Conservation (phyloP, 2,797 vertebrate genomes). For the Dendrocincla fuliginosa region DNA sequence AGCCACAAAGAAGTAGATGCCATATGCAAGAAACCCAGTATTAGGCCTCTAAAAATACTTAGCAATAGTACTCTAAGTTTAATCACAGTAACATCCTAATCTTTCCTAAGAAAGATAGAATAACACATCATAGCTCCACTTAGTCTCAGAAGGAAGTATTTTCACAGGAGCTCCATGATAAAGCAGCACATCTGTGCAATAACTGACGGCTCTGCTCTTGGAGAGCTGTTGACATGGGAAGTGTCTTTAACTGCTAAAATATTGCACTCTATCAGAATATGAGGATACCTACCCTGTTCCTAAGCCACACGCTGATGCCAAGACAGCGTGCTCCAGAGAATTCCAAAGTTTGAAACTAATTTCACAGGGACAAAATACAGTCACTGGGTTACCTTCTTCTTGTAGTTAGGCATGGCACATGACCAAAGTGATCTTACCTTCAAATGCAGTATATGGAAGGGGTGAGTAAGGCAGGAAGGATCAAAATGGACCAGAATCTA, state of each 20-base stretch:
- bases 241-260: background rate
- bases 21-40: background rate
- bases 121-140: background rate
- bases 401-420: accelerated
- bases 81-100: background rate
- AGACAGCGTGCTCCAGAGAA: background rate
- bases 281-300: background rate
- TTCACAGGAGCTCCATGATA: background rate
- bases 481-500: background rate
- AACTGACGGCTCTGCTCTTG: accelerated
- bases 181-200: background rate
- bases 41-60: background rate
- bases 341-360: background rate
- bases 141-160: background rate
- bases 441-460: background rate
- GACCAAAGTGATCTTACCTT: background rate
- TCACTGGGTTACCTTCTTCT: background rate
- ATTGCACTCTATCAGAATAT: background rate
- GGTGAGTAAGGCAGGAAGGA: background rate
- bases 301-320: background rate
- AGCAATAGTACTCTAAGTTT: background rate
- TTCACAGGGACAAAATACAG: background rate
- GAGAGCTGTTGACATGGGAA: background rate
- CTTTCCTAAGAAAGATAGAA: background rate
- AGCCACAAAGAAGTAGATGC: background rate